These are phyloP conservation scores for Streblospio benedicti DNA, from an alignment of 1,140 invertebrate species.

Conservation along the genomic window DNA sequence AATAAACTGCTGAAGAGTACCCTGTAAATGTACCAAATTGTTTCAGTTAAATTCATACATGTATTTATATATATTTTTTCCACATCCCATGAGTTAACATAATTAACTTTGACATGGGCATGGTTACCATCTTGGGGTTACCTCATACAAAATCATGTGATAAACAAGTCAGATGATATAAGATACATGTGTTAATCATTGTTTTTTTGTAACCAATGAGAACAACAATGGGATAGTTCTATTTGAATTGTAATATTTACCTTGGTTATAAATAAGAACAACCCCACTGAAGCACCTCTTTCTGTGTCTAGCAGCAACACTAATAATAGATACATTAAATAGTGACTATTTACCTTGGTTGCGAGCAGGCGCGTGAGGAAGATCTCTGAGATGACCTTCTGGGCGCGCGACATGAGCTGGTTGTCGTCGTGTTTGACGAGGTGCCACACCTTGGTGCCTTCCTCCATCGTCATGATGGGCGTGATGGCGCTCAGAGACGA, in stretches of 20 bases:
- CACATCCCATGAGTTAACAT: too few relatives aligned
- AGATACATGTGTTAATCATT: too few relatives aligned
- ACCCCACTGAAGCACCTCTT: too few relatives aligned
- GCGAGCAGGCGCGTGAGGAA: constrained; percentile 94
- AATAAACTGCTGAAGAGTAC: constrained; percentile 96
- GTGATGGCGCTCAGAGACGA: background rate
- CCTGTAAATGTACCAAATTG: constrained; percentile 46
- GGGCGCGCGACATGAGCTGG: constrained; percentile 87
- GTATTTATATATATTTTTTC: constrained; percentile 2
- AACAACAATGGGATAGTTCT: too few relatives aligned
- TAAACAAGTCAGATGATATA: background rate
- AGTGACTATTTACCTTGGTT: constrained; percentile 77
- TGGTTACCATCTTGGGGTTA: too few relatives aligned
- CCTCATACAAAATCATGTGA: background rate
- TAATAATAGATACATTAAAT: too few relatives aligned
- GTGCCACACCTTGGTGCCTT: constrained; percentile 11
- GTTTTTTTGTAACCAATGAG: too few relatives aligned
- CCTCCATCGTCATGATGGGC: constrained; percentile 9
- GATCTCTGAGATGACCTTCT: constrained; percentile 99
- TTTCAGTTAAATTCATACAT: background rate
- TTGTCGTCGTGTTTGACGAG: constrained; percentile 70
- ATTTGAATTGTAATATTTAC: too few relatives aligned
- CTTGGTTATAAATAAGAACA: too few relatives aligned
- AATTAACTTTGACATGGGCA: too few relatives aligned
- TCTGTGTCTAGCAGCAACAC: too few relatives aligned